A percentile compares a stretch with the other conserved stretches of the same genome.
Evolutionary conservation across 53 echinoderm and acorn worm genomes (phyloP).

Genomic region (Echinarachnius parma): DNA sequence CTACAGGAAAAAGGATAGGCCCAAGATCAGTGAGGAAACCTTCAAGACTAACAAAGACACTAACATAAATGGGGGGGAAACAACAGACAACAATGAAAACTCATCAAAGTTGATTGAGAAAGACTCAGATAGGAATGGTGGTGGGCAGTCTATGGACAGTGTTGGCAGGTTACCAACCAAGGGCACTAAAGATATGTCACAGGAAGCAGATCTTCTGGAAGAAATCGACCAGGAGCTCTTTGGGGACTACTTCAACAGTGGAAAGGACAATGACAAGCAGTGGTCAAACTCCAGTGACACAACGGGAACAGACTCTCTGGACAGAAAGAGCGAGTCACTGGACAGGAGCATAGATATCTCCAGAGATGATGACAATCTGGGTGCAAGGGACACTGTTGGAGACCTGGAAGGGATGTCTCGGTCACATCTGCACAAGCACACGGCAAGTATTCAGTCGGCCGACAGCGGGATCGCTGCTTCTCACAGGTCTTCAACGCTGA

Average conservation of each 20-base stretch:
- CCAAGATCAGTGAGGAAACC: too few species aligned
- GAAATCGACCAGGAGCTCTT: slow-evolving; percentile 88
- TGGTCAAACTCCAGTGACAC: slow-evolving; percentile 1
- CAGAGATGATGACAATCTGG: too few species aligned
- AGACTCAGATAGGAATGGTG: too few species aligned
- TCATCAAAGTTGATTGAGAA: too few species aligned
- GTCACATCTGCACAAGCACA: slow-evolving; percentile 3
- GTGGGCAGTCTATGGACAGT: too few species aligned
- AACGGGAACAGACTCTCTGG: too few species aligned
- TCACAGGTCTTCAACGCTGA: slow-evolving; percentile 6
- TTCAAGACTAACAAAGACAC: slow-evolving; percentile 11
- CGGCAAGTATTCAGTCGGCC: slow-evolving; percentile 24
- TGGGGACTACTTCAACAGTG: slow-evolving; percentile 73
- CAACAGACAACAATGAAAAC: background rate
- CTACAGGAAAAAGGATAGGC: slow-evolving; percentile 60
- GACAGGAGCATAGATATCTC: too few species aligned
- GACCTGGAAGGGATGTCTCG: background rate
- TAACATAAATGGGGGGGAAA: slow-evolving; percentile 14
- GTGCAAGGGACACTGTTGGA: slow-evolving; percentile 2
- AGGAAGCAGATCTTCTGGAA: slow-evolving; percentile 75
- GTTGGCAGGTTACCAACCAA: slow-evolving; percentile 9
- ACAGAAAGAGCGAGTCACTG: too few species aligned
- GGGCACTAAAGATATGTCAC: slow-evolving; percentile 20
- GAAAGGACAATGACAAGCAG: slow-evolving; percentile 4
- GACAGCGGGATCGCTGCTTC: slow-evolving; percentile 17